Percentiles rank a stretch among this genome's conserved stretches.
Conservation (phyloP, 2,797 vertebrate genomes). For the Borostomias antarcticus region DNA sequence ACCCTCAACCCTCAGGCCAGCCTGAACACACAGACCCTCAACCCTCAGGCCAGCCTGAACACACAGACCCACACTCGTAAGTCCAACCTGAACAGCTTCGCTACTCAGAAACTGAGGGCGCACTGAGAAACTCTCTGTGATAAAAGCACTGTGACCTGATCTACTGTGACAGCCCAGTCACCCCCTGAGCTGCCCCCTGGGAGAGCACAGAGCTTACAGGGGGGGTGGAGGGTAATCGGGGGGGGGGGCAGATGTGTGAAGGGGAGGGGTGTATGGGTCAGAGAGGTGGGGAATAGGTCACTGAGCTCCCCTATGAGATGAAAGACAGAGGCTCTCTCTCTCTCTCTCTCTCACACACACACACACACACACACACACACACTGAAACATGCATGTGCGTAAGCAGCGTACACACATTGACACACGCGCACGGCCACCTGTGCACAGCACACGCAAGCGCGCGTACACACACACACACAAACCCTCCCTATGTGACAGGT, state of each 20-base stretch:
- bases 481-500: slow-evolving; percentile 52
- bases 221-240: not conserved
- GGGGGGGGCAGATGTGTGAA: not conserved
- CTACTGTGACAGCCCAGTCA: slow-evolving; percentile 5
- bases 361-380: slow-evolving; percentile 4
- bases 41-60: no score
- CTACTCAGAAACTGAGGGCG: not conserved
- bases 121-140: not conserved
- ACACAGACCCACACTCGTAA: not conserved
- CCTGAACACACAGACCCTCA: no score
- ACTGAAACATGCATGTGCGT: no score
- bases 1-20: slow-evolving; percentile 11
- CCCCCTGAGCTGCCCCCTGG: not conserved
- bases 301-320: slow-evolving; percentile 10
- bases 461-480: slow-evolving; percentile 16
- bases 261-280: not conserved
- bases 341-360: not conserved
- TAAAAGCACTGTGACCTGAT: not conserved
- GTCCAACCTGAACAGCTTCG: not conserved
- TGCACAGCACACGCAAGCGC: not conserved
- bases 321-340: not conserved
- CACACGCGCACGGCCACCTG: not conserved
- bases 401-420: slow-evolving; percentile 24
- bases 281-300: not conserved
- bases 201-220: not conserved